phyloP scores from a whole-genome alignment of 2,888 invertebrate species.

The Eledone cirrhosa region DNA sequence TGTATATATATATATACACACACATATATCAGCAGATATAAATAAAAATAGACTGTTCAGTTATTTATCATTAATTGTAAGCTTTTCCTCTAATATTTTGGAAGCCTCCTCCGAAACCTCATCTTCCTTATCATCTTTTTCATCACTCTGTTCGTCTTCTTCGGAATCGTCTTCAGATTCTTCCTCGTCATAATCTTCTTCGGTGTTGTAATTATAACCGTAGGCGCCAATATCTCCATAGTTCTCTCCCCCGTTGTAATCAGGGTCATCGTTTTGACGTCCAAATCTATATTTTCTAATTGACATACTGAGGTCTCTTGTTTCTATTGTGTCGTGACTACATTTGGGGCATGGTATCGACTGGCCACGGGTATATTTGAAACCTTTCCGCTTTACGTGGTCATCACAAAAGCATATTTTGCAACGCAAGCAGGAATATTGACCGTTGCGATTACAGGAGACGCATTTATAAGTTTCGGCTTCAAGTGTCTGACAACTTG shows the following conservation, averaged over 20 bases:
- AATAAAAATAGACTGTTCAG: too few relatives aligned
- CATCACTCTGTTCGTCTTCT: neutral
- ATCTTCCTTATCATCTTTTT: neutral
- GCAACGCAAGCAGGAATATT: slow-evolving; percentile 93
- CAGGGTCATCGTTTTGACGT: slow-evolving; percentile 36
- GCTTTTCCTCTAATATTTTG: neutral
- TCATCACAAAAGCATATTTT: slow-evolving; percentile 90
- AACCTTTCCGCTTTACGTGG: slow-evolving; percentile 90
- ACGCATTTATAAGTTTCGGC: slow-evolving; percentile 96
- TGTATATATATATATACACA: too few relatives aligned
- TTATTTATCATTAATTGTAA: too few relatives aligned
- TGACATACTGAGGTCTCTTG: slow-evolving; percentile 94
- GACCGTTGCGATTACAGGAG: slow-evolving; percentile 92
- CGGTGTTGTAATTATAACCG: neutral
- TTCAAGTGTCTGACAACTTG: slow-evolving; percentile 89
- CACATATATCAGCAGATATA: too few relatives aligned
- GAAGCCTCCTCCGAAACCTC: slow-evolving; percentile 17
- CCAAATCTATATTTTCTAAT: slow-evolving; percentile 52
- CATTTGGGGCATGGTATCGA: slow-evolving; percentile 93
- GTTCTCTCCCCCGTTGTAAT: slow-evolving; percentile 12
- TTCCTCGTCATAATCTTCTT: neutral
- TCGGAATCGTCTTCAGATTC: neutral
- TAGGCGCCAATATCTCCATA: neutral
- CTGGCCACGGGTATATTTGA: slow-evolving; percentile 85
- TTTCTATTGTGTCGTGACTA: slow-evolving; percentile 89